Percentiles rank a stretch among this genome's conserved stretches.
Evolutionary conservation across 2,888 invertebrate species (phyloP).

Genomic region (Callosobruchus maculatus): DNA sequence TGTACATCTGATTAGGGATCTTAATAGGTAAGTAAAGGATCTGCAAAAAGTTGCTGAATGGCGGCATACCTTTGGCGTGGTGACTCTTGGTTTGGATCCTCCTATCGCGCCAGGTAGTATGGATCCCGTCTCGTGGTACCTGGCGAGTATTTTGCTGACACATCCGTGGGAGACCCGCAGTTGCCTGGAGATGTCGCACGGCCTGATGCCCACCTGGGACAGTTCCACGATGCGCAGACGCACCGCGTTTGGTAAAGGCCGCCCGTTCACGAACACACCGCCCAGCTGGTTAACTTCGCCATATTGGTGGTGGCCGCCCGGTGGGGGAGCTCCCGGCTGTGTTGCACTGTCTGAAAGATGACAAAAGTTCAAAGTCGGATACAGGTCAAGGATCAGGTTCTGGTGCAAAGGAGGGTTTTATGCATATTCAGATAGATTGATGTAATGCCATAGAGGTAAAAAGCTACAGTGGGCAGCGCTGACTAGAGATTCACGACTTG

Average conservation of each 20-base stretch:
- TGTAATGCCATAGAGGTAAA: too few species aligned
- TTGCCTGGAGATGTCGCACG: conserved; percentile 95
- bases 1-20: too few species aligned
- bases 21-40: too few species aligned
- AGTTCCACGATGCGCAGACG: conserved; percentile 90
- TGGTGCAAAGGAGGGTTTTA: too few species aligned
- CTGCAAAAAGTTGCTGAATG: not conserved
- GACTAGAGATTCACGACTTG: too few species aligned
- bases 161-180: conserved; percentile 95
- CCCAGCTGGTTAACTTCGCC: conserved; percentile 97
- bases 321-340: not conserved
- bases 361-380: too few species aligned
- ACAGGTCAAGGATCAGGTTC: too few species aligned
- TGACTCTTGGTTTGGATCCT: conserved; percentile 91
- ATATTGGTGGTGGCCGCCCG: conserved; percentile 65
- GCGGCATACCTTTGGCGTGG: conserved; percentile 76
- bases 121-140: conserved; percentile 96
- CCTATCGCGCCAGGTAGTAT: conserved; percentile 94
- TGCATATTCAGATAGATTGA: too few species aligned
- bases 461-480: too few species aligned
- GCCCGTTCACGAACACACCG: conserved; percentile 94
- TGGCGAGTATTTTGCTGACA: conserved; percentile 92
- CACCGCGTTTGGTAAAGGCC: conserved; percentile 94
- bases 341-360: not conserved
- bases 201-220: conserved; percentile 89